A percentile compares a stretch with the other conserved stretches of the same genome.
phyloP scores from a whole-genome alignment of 1,140 invertebrate genomes.

The Pomacea maculata region DNA sequence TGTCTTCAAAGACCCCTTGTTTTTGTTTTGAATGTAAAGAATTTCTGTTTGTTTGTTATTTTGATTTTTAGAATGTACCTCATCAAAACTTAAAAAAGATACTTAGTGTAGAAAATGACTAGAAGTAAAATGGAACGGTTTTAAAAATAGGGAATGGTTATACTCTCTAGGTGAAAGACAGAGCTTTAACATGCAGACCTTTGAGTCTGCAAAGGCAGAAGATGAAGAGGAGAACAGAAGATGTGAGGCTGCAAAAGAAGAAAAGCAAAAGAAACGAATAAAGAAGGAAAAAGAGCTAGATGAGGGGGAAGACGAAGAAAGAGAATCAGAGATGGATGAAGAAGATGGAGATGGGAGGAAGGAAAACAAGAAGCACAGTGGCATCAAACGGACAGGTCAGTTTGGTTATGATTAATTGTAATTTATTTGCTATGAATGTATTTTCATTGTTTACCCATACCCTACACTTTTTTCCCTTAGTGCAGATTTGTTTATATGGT shows the following conservation, averaged over 20 bases:
- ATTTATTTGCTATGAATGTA: not conserved
- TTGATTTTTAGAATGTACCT: not conserved
- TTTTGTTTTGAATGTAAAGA: not conserved
- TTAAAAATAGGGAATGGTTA: not conserved
- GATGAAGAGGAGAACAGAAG: constrained; percentile 1
- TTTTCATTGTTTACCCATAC: not conserved
- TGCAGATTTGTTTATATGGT: not conserved
- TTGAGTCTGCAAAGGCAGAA: constrained; percentile 14
- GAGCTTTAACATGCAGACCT: not conserved
- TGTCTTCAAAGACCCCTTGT: not conserved
- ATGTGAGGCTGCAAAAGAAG: not conserved
- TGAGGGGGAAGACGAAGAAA: not conserved
- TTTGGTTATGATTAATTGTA: not conserved
- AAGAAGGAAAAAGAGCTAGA: not conserved
- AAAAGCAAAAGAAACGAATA: constrained; percentile 9
- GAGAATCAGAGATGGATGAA: constrained; percentile 1
- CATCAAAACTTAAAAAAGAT: not conserved
- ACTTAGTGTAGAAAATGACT: not conserved
- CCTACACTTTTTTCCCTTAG: not conserved
- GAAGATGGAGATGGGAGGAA: not conserved
- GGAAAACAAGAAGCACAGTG: constrained; percentile 7
- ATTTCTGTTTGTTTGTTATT: not conserved
- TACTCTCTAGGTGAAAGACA: not conserved
- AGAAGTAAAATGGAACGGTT: not conserved
- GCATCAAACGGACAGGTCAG: not conserved